Conservation (phyloP, 2,888 invertebrate genomes). For the Pyrochroa serraticornis region DNA sequence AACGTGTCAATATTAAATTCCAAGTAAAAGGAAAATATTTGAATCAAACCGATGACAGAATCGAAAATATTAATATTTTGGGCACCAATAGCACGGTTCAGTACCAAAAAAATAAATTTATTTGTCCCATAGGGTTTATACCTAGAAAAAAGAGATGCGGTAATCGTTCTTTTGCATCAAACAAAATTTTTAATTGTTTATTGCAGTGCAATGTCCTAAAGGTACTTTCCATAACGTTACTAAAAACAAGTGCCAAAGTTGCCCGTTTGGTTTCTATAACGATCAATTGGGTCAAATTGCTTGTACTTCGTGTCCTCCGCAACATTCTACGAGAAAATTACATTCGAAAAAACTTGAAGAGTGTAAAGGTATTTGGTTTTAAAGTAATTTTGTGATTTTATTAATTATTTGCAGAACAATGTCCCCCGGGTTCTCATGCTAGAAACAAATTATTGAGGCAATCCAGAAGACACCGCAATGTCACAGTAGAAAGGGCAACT, state of each 20-base stretch:
- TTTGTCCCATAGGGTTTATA: conserved; percentile 63
- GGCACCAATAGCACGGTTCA: conserved; percentile 30
- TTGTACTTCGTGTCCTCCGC: conserved; percentile 64
- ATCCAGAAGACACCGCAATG: conserved; percentile 43
- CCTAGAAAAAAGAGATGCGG: conserved; percentile 63
- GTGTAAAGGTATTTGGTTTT: conserved; percentile 62
- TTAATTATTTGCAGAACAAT: conserved; percentile 57
- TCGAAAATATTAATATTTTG: conserved; percentile 19
- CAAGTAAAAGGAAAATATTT: conserved; percentile 44
- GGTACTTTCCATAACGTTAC: conserved; percentile 68
- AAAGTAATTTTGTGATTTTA: background rate
- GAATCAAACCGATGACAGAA: conserved; percentile 29
- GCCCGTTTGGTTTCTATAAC: conserved; percentile 67
- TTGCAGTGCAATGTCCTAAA: conserved; percentile 66
- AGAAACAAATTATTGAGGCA: conserved; percentile 49
- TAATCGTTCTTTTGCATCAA: conserved; percentile 42
- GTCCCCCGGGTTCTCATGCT: conserved; percentile 63
- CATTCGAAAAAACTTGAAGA: conserved; percentile 58
- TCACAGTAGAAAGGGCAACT: conserved; percentile 55
- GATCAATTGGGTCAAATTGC: conserved; percentile 60
- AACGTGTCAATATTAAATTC: conserved; percentile 46
- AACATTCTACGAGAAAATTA: conserved; percentile 63
- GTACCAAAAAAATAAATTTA: conserved; percentile 36
- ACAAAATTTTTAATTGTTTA: conserved; percentile 7
- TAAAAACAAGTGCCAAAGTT: conserved; percentile 63